phyloP scores from a whole-genome alignment of 2,797 vertebrate species.

The Rhincodon typus region DNA sequence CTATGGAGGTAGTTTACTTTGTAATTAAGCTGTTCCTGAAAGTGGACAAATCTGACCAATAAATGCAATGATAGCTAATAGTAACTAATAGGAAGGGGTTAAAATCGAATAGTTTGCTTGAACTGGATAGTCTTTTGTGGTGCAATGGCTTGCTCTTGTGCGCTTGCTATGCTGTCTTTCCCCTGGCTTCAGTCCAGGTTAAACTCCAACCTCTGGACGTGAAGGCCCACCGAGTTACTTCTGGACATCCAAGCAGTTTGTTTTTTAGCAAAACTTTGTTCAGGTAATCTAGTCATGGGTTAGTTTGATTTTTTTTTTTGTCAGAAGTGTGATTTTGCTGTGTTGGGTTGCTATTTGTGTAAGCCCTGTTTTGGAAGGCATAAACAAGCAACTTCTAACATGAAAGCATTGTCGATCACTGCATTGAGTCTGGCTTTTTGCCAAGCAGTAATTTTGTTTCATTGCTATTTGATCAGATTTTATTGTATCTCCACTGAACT shows the following conservation, averaged over 20 bases:
- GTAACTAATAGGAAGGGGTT: neutral
- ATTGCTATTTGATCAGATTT: neutral
- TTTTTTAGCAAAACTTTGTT: too few species aligned
- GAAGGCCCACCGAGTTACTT: too few species aligned
- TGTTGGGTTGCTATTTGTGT: neutral
- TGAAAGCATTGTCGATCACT: neutral
- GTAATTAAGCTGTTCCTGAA: neutral
- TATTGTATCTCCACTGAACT: conserved; percentile 32
- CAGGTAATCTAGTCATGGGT: neutral
- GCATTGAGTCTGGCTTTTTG: neutral
- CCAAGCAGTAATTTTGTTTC: neutral
- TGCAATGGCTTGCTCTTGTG: too few species aligned
- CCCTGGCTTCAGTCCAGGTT: too few species aligned
- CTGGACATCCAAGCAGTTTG: too few species aligned
- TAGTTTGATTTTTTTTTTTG: neutral
- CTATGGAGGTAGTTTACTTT: neutral
- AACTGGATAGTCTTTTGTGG: too few species aligned
- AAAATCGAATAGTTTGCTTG: neutral
- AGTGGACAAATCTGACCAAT: neutral
- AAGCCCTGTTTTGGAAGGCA: neutral
- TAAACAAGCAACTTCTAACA: neutral
- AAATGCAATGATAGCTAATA: neutral
- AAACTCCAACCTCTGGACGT: too few species aligned
- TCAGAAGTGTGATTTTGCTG: neutral
- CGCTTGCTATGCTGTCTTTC: too few species aligned